A percentile compares a stretch with the other conserved stretches of the same genome.
These are phyloP conservation scores for Paragorgia papillata DNA, from an alignment of 92 coral and sea anemone genomes.

Conservation along the genomic window DNA sequence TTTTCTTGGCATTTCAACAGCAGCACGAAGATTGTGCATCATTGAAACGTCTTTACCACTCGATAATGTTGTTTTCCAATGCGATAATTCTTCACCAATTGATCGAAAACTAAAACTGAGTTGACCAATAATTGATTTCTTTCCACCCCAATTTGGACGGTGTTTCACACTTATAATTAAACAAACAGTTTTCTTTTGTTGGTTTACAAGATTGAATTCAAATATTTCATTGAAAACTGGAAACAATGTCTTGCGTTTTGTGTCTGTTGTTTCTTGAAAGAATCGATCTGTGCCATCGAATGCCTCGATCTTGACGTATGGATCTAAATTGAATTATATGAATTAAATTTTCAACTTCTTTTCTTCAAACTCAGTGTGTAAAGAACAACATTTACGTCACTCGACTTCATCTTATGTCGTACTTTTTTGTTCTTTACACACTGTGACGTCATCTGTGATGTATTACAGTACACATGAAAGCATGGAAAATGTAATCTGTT, in stretches of 20 bases:
- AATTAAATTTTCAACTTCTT: too few relatives aligned
- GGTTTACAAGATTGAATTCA: constrained; percentile 55
- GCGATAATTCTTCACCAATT: constrained; percentile 27
- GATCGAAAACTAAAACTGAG: constrained; percentile 41
- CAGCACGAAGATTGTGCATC: constrained; percentile 35
- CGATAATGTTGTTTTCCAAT: constrained; percentile 32
- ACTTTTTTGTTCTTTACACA: too few relatives aligned
- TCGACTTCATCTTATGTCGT: too few relatives aligned
- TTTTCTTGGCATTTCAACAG: constrained; percentile 30
- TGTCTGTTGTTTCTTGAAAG: constrained; percentile 70
- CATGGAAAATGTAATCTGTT: too few relatives aligned
- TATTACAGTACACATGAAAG: too few relatives aligned
- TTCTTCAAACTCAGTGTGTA: too few relatives aligned
- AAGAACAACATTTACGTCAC: too few relatives aligned
- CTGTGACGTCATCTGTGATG: too few relatives aligned
- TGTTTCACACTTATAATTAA: constrained; percentile 86
- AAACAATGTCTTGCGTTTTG: constrained; percentile 78
- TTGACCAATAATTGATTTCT: constrained; percentile 30
- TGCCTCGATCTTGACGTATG: constrained; percentile 84
- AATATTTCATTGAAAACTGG: constrained; percentile 74
- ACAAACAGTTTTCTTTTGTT: constrained; percentile 73
- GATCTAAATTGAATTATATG: constrained; percentile 59
- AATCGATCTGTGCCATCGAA: constrained; percentile 80
- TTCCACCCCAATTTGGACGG: constrained; percentile 50
- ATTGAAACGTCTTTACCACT: constrained; percentile 37